phyloP scores from a whole-genome alignment of 1,140 invertebrate species.

The Oncopodura yosiiana region DNA sequence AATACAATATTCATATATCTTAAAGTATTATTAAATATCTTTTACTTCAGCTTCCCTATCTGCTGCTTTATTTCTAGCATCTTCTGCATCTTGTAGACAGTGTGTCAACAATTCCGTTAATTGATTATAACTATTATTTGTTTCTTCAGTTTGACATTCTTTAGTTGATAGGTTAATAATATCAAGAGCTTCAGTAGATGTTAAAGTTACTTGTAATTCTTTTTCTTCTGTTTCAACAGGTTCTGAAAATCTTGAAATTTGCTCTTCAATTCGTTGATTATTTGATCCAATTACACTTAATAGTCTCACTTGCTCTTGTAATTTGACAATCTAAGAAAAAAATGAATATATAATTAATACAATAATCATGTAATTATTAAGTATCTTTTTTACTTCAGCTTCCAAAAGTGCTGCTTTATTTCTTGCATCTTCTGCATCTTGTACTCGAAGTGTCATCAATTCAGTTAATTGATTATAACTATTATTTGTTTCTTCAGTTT shows the following conservation, averaged over 20 bases:
- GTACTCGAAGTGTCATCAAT: conserved; percentile 21
- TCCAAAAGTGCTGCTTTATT: conserved; percentile 17
- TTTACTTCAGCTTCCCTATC: conserved; percentile 5
- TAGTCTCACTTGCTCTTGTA: conserved; percentile 19
- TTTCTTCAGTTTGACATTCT: conserved; percentile 29
- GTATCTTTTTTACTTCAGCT: background rate
- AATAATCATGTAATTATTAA: conserved; percentile 8
- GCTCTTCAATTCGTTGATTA: background rate
- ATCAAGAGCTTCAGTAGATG: background rate
- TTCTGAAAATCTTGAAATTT: background rate
- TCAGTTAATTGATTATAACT: conserved; percentile 20
- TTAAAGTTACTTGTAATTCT: background rate
- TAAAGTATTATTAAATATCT: conserved; percentile 10
- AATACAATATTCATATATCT: conserved; percentile 12
- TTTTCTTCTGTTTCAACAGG: background rate
- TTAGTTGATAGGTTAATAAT: conserved; percentile 5
- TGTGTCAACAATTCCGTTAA: conserved; percentile 17
- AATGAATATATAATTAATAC: conserved; percentile 16
- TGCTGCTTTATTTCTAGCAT: conserved; percentile 14
- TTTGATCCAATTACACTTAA: conserved; percentile 28
- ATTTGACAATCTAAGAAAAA: conserved; percentile 4
- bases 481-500: conserved; percentile 31
- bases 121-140: conserved; percentile 23
- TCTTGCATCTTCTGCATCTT: conserved; percentile 13
- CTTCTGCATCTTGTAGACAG: conserved; percentile 23